phyloP scores from a whole-genome alignment of 2,888 invertebrate species.

The Thera britannica region DNA sequence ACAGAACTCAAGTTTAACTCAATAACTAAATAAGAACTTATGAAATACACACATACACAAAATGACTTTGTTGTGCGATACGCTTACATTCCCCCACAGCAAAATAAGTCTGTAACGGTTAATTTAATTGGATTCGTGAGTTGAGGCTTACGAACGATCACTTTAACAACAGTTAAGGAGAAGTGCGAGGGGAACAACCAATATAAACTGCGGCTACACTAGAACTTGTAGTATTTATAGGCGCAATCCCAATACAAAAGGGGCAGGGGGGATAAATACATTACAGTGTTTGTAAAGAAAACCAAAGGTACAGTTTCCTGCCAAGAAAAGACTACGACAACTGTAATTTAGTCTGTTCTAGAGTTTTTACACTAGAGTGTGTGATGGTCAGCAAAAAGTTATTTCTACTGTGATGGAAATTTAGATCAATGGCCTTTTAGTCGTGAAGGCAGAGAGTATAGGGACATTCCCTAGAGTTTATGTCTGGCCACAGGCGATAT shows the following conservation, averaged over 20 bases:
- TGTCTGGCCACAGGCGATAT: conserved; percentile 53
- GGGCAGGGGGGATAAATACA: not conserved
- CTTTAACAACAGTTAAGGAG: conserved; percentile 57
- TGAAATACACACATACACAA: not conserved
- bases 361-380: no score
- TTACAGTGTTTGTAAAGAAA: not conserved
- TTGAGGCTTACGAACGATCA: conserved; percentile 64
- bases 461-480: conserved; percentile 40
- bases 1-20: not conserved
- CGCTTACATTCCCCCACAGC: conserved; percentile 51
- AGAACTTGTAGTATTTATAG: not conserved
- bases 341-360: no score
- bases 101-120: conserved; percentile 56
- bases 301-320: no score
- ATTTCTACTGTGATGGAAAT: no score
- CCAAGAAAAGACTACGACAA: no score
- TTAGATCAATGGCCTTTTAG: not conserved
- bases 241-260: not conserved
- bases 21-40: not conserved
- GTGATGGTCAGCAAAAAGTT: no score
- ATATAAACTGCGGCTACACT: not conserved
- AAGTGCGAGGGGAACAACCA: conserved; percentile 11
- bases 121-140: conserved; percentile 62
- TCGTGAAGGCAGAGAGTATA: not conserved
- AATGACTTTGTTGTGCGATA: conserved; percentile 34